Base-by-base conservation (phyloP, 2,113 vertebrate genomes). In the Suncus etruscus region DNA sequence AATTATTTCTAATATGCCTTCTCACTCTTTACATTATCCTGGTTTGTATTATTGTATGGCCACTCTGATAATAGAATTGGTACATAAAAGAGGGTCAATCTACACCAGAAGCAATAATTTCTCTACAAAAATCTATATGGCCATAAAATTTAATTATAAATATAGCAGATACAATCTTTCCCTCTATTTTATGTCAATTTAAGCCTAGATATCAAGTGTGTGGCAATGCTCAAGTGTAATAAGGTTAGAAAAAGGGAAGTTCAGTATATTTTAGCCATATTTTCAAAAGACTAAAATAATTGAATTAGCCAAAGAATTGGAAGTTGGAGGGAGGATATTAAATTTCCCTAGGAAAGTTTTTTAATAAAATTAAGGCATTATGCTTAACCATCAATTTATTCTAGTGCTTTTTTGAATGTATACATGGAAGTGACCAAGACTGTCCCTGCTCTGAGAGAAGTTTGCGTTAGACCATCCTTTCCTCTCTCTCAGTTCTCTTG, bases 331-430 rank as follows among this genome's bases (percentile, higher is more conserved):
- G 66, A 1, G n/a, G 11, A 48, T 72, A 22, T 51, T 32, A 72
- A 15, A 8, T 82, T 45, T 47, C 12, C 39, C 76, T 51, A 51
- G n/a, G 39, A 74, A 94, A 87, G 48, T 69, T 9, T n/a, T 93
- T 48, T 25, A 8, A n/a, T 50, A 48, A 87, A 48, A 29, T 66
- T 66, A 78, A 89, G 76, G 29, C 14, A 65, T 89, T 48, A 11
- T 83, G 51, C 12, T 58, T 63, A 73, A 81, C 54, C 75, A 63
- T 50, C 73, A 84, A 27, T 0, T 61, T 63, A 39, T 20, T 16
- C 39, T 89, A 50, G 61, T 63, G 3, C 3, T 39, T 32, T 87
- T 82, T 69, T 86, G 20, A 86, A 80, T 68, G 50, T 63, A 11
- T 39, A 70, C 50, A 87, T 45, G 16, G 29, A 83, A 58, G 39